These are phyloP conservation scores for Monochamus alternatus DNA, from an alignment of 2,888 invertebrate genomes.

Conservation along the genomic window DNA sequence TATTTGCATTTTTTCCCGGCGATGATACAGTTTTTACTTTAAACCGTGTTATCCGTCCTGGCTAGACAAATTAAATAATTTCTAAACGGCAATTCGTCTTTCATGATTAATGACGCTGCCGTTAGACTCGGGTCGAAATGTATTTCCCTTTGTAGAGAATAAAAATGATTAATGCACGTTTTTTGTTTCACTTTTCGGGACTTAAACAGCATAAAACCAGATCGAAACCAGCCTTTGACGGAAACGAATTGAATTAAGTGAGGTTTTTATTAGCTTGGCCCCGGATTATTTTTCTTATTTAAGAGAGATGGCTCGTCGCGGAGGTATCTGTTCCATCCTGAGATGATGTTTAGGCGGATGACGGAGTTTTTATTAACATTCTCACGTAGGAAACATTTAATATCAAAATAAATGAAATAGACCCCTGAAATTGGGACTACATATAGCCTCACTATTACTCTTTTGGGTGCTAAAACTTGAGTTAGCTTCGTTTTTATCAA, in stretches of 20 bases:
- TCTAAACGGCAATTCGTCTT: conserved; percentile 21
- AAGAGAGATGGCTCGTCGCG: too few species aligned
- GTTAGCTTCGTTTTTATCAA: too few species aligned
- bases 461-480: too few species aligned
- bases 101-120: conserved; percentile 17
- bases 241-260: not conserved
- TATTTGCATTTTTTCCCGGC: not conserved
- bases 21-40: not conserved
- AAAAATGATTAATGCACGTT: conserved; percentile 28
- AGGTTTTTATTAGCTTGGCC: not conserved
- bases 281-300: too few species aligned
- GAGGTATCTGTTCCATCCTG: too few species aligned
- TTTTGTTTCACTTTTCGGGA: not conserved
- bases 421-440: too few species aligned
- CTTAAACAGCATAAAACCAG: conserved; percentile 12
- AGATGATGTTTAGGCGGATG: too few species aligned
- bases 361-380: too few species aligned
- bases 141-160: conserved; percentile 2
- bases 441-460: too few species aligned
- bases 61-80: conserved; percentile 23
- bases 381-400: too few species aligned
- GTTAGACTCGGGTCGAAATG: conserved; percentile 14
- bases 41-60: not conserved
- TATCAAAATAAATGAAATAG: too few species aligned
- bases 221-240: not conserved